Percentiles rank a stretch among this genome's conserved stretches.
Conservation (phyloP, 2,888 invertebrate genomes). For the Clitarchus hookeri region DNA sequence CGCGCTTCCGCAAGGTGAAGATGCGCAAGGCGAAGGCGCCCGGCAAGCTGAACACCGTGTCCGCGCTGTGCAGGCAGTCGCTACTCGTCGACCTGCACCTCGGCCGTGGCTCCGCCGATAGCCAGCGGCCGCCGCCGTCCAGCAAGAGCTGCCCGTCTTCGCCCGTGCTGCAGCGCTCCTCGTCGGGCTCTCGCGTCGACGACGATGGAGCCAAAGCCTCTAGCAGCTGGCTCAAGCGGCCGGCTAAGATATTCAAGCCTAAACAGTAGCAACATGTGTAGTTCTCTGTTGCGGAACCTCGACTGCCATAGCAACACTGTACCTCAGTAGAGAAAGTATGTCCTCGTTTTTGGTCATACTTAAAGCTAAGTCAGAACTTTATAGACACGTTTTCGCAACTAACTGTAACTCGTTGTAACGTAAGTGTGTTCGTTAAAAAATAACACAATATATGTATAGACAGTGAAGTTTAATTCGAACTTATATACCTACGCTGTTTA, state of each 20-base stretch:
- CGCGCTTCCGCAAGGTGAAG: constrained; percentile 63
- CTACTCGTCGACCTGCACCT: constrained; percentile 64
- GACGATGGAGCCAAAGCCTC: constrained; percentile 29
- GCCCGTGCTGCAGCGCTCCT: constrained; percentile 45
- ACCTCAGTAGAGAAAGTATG: neutral
- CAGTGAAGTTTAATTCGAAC: too few species aligned
- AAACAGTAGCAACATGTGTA: constrained; percentile 31
- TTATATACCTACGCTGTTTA: too few species aligned
- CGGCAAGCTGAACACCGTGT: constrained; percentile 63
- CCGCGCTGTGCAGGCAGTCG: constrained; percentile 75
- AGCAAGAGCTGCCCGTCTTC: constrained; percentile 49
- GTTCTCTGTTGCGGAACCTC: constrained; percentile 28
- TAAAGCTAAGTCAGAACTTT: neutral
- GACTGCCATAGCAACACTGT: neutral
- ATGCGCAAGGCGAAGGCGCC: constrained; percentile 54
- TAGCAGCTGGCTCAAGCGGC: constrained; percentile 43
- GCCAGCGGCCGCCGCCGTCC: constrained; percentile 29
- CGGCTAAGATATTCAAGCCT: constrained; percentile 43
- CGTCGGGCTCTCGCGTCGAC: constrained; percentile 30
- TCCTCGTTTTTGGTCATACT: neutral
- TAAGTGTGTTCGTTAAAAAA: neutral
- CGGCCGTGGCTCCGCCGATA: neutral
- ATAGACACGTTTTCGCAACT: neutral
- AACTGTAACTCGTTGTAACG: neutral
- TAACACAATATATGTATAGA: neutral